phyloP scores from a whole-genome alignment of 2,797 vertebrate species.

The Mormyrops boulengeri region DNA sequence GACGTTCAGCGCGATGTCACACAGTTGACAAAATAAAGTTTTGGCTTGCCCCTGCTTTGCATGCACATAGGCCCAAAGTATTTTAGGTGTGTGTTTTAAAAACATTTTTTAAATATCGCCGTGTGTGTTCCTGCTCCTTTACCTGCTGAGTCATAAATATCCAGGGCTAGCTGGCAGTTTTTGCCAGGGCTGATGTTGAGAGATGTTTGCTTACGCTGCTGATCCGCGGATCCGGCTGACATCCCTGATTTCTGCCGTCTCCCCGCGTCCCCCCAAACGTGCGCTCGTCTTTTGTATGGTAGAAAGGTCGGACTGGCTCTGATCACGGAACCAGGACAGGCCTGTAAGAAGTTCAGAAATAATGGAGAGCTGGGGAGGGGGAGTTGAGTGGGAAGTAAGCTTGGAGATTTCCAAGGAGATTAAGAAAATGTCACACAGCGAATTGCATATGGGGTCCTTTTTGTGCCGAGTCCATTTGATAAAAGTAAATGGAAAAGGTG shows the following conservation, averaged over 20 bases:
- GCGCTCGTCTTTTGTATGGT: neutral
- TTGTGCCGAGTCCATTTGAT: neutral
- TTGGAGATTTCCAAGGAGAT: conserved; percentile 12
- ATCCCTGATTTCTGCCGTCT: neutral
- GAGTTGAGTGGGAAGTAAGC: neutral
- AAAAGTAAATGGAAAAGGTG: neutral
- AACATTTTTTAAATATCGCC: neutral
- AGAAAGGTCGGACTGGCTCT: neutral
- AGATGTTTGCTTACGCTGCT: neutral
- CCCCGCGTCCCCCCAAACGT: neutral
- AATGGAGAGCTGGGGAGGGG: neutral
- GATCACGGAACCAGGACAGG: neutral
- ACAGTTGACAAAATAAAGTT: neutral
- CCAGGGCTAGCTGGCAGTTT: neutral
- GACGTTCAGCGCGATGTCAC: neutral
- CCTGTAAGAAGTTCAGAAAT: neutral
- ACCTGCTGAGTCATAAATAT: neutral
- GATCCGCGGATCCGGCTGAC: neutral
- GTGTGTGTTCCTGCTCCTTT: neutral
- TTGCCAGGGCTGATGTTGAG: neutral
- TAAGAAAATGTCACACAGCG: conserved; percentile 16
- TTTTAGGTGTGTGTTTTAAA: neutral
- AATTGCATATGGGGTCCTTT: neutral
- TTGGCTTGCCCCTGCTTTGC: neutral
- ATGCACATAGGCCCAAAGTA: neutral